A percentile compares a stretch with the other conserved stretches of the same genome.
Evolutionary conservation across 2,113 vertebrate species (phyloP).

Genomic region (Xiphophorus hellerii): DNA sequence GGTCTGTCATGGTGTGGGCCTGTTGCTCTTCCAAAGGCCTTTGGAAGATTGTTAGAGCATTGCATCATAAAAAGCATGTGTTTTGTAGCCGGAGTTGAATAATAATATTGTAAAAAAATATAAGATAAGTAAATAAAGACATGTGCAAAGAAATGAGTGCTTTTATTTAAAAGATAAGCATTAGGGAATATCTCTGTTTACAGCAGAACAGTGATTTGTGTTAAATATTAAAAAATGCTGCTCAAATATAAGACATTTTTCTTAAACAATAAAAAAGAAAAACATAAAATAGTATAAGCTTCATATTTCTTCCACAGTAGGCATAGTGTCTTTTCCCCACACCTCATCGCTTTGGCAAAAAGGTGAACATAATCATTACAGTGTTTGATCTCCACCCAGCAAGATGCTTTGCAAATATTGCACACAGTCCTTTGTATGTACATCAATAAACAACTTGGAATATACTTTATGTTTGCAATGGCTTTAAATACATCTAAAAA

Average conservation of each 20-base stretch:
- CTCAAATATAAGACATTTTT: constrained; percentile 94
- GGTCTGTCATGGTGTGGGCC: background rate
- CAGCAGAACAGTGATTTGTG: constrained; percentile 94
- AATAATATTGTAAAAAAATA: background rate
- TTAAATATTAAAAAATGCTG: constrained; percentile 95
- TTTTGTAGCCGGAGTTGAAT: background rate
- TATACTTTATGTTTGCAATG: constrained; percentile 68
- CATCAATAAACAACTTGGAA: constrained; percentile 86
- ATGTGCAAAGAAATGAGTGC: constrained; percentile 80
- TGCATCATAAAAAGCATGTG: background rate
- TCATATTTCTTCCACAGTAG: constrained; percentile 88
- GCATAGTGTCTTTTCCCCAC: constrained; percentile 80
- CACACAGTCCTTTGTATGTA: constrained; percentile 85
- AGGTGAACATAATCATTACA: constrained; percentile 83
- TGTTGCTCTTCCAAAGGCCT: background rate
- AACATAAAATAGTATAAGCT: constrained; percentile 89
- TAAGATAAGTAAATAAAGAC: background rate
- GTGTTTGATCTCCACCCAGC: constrained; percentile 91
- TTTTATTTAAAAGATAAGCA: constrained; percentile 93
- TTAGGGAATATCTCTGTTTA: constrained; percentile 87
- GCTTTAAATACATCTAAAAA: constrained; percentile 67
- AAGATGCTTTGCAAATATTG: constrained; percentile 93
- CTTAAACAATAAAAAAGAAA: constrained; percentile 87
- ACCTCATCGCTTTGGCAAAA: constrained; percentile 93
- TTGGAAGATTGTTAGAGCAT: background rate